Evolutionary conservation across 2,888 invertebrate genomes (phyloP).

Genomic region (Nomada lathburiana): DNA sequence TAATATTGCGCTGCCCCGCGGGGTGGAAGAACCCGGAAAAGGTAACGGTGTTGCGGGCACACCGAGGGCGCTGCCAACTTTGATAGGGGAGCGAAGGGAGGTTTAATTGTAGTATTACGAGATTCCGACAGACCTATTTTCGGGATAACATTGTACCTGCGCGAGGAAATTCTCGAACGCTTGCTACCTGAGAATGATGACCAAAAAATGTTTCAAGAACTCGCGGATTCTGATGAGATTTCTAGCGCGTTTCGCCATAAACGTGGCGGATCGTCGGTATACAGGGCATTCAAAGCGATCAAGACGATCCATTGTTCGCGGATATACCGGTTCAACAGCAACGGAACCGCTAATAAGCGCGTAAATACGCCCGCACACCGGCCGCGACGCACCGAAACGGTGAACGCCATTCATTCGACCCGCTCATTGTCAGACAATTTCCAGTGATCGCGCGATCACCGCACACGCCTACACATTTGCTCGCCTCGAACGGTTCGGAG

Average conservation of each 20-base stretch:
- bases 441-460: neutral
- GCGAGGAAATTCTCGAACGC: too few relatives aligned
- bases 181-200: too few relatives aligned
- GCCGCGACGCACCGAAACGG: neutral
- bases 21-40: constrained; percentile 46
- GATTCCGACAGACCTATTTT: constrained; percentile 39
- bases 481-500: neutral
- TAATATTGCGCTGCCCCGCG: constrained; percentile 54
- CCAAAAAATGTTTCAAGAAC: too few relatives aligned
- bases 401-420: constrained; percentile 30
- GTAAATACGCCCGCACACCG: constrained; percentile 8
- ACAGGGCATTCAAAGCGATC: constrained; percentile 19
- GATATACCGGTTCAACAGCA: constrained; percentile 22
- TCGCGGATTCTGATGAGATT: neutral
- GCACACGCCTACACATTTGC: too few relatives aligned
- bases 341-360: constrained; percentile 43
- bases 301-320: constrained; percentile 39
- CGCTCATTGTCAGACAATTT: constrained; percentile 3
- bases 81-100: constrained; percentile 12
- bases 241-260: neutral
- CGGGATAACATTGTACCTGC: neutral
- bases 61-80: neutral
- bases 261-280: constrained; percentile 2
- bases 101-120: constrained; percentile 50
- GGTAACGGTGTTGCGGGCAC: constrained; percentile 46